These are phyloP conservation scores for Apeira syringaria DNA, from an alignment of 2,888 invertebrate species.

Conservation along the genomic window DNA sequence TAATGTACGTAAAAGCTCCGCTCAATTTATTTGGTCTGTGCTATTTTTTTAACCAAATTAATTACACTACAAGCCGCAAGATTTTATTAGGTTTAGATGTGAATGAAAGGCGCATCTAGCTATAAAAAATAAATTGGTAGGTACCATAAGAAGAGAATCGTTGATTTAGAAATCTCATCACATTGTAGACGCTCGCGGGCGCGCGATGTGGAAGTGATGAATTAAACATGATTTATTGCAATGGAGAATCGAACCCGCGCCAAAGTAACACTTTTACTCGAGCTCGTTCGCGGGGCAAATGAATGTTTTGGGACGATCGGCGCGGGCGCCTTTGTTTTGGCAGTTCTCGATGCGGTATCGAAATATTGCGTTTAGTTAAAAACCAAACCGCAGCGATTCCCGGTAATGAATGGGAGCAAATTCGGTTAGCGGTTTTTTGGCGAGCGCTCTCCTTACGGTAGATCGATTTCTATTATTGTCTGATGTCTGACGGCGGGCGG, in stretches of 20 bases:
- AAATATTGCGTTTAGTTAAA: conserved; percentile 59
- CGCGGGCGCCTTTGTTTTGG: no score
- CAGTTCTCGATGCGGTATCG: conserved; percentile 6
- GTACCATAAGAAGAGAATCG: conserved; percentile 9
- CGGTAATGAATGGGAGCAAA: conserved; percentile 55
- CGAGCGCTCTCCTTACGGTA: conserved; percentile 61
- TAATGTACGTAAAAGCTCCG: conserved; percentile 9
- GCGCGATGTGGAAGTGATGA: conserved; percentile 23
- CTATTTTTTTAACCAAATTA: conserved; percentile 11
- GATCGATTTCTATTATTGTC: conserved; percentile 69
- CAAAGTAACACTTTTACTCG: conserved; percentile 21
- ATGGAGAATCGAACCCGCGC: conserved; percentile 16
- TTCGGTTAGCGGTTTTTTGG: conserved; percentile 73
- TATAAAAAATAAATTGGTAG: conserved; percentile 18
- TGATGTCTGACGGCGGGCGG: conserved; percentile 48
- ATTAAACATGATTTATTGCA: conserved; percentile 24
- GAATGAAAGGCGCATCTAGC: conserved; percentile 5
- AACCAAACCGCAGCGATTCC: conserved; percentile 64
- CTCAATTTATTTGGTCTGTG: conserved; percentile 16
- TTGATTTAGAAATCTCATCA: conserved; percentile 23
- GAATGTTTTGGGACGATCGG: conserved; percentile 18
- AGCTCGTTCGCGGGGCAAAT: conserved; percentile 22
- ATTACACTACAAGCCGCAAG: conserved; percentile 9
- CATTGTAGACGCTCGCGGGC: conserved; percentile 9
- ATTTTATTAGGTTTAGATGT: conserved; percentile 14